A percentile compares a stretch with the other conserved stretches of the same genome.
These are phyloP conservation scores for Marronus borbonicus DNA, from an alignment of 2,888 invertebrate genomes.

Conservation along the genomic window DNA sequence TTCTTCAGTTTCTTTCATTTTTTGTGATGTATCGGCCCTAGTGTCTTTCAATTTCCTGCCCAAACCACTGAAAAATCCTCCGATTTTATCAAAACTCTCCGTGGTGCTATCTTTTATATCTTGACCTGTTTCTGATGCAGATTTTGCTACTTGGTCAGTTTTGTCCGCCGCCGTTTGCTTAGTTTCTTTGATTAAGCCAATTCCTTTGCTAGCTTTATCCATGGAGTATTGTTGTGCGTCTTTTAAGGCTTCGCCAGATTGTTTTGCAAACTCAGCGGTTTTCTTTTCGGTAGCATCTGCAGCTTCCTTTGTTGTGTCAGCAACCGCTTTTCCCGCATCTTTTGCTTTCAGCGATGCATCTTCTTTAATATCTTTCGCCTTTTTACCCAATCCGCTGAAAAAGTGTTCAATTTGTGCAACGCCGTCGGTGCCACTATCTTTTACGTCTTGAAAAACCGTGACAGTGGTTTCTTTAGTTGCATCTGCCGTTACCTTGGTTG, in stretches of 20 bases:
- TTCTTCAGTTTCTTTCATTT: constrained; percentile 16
- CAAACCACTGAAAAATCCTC: constrained; percentile 43
- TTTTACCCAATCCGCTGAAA: constrained; percentile 42
- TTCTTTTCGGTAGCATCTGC: neutral
- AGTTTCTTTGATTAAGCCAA: constrained; percentile 38
- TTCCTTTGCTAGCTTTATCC: constrained; percentile 5
- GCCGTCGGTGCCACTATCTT: constrained; percentile 53
- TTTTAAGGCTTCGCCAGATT: constrained; percentile 48
- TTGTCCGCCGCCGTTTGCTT: constrained; percentile 44
- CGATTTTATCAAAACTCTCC: constrained; percentile 15
- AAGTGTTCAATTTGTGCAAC: constrained; percentile 47
- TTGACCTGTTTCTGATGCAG: constrained; percentile 17
- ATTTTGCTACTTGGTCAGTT: constrained; percentile 3
- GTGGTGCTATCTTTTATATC: constrained; percentile 53
- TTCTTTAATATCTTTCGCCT: constrained; percentile 48
- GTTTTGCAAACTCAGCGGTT: constrained; percentile 44
- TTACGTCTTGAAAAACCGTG: constrained; percentile 42
- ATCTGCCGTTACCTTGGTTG: constrained; percentile 4
- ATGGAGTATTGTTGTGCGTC: constrained; percentile 7
- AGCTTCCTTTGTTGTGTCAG: constrained; percentile 41
- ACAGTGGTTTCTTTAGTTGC: neutral
- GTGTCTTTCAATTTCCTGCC: constrained; percentile 39
- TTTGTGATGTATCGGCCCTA: constrained; percentile 31
- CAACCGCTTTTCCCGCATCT: constrained; percentile 11
- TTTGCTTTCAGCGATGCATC: constrained; percentile 26